phyloP scores from a whole-genome alignment of 2,113 vertebrate species.

The Edolisoma coerulescens region DNA sequence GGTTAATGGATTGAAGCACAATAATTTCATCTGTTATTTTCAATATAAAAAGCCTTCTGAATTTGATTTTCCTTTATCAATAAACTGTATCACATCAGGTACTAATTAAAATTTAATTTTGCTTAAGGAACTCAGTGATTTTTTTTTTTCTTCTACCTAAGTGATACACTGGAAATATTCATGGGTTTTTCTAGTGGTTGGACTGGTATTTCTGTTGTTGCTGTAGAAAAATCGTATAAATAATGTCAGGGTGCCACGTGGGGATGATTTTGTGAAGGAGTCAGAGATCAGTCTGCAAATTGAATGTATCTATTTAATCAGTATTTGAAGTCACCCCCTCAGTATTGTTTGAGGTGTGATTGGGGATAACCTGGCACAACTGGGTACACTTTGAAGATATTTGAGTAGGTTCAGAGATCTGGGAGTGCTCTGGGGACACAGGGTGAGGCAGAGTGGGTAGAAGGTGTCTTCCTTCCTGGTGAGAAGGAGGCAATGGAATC shows the following conservation, averaged over 20 bases:
- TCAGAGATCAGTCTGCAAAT: not conserved
- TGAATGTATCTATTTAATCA: not conserved
- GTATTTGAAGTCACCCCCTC: not conserved
- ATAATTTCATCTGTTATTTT: not conserved
- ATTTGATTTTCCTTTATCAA: not conserved
- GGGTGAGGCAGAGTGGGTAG: rapidly evolving
- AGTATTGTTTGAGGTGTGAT: not conserved
- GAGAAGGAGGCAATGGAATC: not conserved
- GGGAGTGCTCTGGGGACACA: not conserved
- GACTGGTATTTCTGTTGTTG: not conserved
- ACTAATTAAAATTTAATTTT: not conserved
- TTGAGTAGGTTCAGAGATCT: not conserved
- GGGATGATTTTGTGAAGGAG: not conserved
- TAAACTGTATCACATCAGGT: not conserved
- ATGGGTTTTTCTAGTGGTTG: rapidly evolving
- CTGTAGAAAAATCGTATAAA: not conserved
- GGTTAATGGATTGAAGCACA: not conserved
- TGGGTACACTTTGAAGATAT: not conserved
- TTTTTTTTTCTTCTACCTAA: not conserved
- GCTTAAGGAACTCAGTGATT: not conserved
- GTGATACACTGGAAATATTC: not conserved
- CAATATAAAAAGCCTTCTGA: not conserved
- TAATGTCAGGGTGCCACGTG: not conserved
- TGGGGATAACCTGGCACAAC: not conserved
- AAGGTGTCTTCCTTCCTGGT: not conserved